Base-by-base conservation (phyloP, 2,797 vertebrate genomes). In the Liparis tanakae region DNA sequence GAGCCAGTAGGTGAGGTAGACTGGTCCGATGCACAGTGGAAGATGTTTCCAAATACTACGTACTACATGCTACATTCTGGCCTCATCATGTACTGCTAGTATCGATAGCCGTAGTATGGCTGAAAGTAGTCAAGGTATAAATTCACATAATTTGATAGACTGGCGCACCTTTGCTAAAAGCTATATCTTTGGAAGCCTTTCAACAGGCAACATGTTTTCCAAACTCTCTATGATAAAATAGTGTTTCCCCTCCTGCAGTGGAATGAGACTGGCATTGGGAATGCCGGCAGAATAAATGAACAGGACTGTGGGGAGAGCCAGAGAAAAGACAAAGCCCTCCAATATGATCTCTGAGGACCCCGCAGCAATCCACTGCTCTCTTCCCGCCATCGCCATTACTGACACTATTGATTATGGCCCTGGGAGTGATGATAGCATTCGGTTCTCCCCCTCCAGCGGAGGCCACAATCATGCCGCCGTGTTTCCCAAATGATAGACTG, bases 381-480 rank as follows among this genome's bases (percentile, higher is more conserved):
- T 83, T 84, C 79, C 77, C 39, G 60, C 88, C 86, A 84, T 56
- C 22, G 90, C 90, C 86, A 91, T 92, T 92, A 90, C 92, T 95
- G 95, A 94, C 94, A 94, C 95, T 93, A 92, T 91, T 82, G 92
- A 96, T 96, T 95, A 95, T 88, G 78, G 80, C 88, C 90, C 91
- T 87, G 89, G 90, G 93, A 95, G 93, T 94, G 95, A 96, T 96
- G 94, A 96, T 93, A 91, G 91, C 92, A 91, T 94, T 94, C 91
- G 79, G 85, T 89, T 91, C 89, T 79, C 50, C 88, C 91, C 91
- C 93, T 92, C 89, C 67, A 95, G 94, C 92, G 88, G 80, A 93
- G 93, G 92, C 92, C 89, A 88, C 92, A 95, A 94, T 95, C 94
- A 92, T 77, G 86, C 87, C 70, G 79, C 86, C 41, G 67, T 66